Evolutionary conservation across 2,888 invertebrate species (phyloP), one percentile per base, ranked within the genome.

Genomic region (Holacanthella duospinosa): DNA sequence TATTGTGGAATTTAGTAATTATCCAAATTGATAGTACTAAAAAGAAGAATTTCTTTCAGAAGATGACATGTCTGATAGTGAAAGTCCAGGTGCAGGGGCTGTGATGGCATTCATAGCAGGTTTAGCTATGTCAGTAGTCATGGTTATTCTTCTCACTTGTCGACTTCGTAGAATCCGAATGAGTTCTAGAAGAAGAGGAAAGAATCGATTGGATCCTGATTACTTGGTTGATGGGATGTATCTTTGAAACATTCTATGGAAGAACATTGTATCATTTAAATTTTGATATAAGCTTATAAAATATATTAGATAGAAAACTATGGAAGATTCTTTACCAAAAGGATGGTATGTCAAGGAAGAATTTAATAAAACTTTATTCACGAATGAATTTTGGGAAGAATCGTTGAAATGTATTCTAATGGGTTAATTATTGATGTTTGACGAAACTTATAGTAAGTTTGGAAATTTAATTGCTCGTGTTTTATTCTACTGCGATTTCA

Each of bases 211-310:
- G 66, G 95, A 95, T 79, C 93, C 94, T 0, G 95, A 95, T 81
- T 95, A 94, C 79, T 82, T 96, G 74, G 94, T 96, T 74, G 95
- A 96, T 80, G 95, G 95, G 75, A 95, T 96, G 94, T 96, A 95
- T 80, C 85, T 95, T 76, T 93, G 85, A 83, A 9, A 74, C 24
- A n/a, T n/a, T n/a, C n/a, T n/a, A n/a, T n/a, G n/a, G n/a, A n/a
- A n/a, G n/a, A n/a, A n/a, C n/a, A n/a, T n/a, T n/a, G n/a, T n/a
- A n/a, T n/a, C n/a, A n/a, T n/a, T n/a, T n/a, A n/a, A n/a, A n/a
- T n/a, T n/a, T n/a, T n/a, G n/a, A 43, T n/a, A 12, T 43, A n/a
- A 12, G 43, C 12, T 43, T 43, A 12, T 43, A n/a, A 43, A 43
- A 12, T 12, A 43, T n/a, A 43, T 43, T 43, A 43, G n/a, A 43